phyloP scores from a whole-genome alignment of 2,113 vertebrate genomes.

The Pseudopipra pipra region DNA sequence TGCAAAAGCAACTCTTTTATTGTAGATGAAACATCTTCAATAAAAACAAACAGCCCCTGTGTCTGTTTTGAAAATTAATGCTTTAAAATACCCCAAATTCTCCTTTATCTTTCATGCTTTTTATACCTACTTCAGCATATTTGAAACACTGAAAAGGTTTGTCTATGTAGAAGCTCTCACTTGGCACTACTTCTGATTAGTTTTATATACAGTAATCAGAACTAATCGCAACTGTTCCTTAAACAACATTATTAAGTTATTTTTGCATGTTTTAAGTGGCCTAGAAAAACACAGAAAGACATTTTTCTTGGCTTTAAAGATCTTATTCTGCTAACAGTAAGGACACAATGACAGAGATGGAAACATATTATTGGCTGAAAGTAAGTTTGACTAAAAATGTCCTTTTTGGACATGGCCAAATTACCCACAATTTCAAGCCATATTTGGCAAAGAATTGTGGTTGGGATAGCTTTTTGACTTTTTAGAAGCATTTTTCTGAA shows the following conservation, averaged over 20 bases:
- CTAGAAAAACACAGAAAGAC: not conserved
- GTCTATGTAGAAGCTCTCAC: not conserved
- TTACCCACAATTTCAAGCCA: not conserved
- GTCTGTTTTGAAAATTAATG: slow-evolving; percentile 7
- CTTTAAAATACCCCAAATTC: not conserved
- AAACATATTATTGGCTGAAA: not conserved
- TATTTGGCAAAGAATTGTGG: not conserved
- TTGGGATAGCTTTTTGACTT: not conserved
- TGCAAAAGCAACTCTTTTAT: not conserved
- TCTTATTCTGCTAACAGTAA: not conserved
- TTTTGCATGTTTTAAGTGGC: not conserved
- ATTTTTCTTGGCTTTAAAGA: not conserved
- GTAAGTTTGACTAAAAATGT: not conserved
- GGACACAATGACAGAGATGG: not conserved
- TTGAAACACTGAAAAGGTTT: slow-evolving; percentile 18
- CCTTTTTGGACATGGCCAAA: not conserved
- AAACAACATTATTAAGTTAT: not conserved
- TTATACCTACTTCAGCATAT: slow-evolving; percentile 1
- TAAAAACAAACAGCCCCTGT: not conserved
- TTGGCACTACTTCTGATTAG: slow-evolving; percentile 1
- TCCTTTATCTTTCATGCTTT: not conserved
- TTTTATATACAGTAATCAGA: slow-evolving; percentile 6
- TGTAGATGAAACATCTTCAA: not conserved
- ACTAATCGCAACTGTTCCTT: not conserved
- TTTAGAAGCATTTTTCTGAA: not conserved